Evolutionary conservation across 2,888 invertebrate species (phyloP), one percentile per base, ranked within the genome.

Genomic region (Drosophila testacea): DNA sequence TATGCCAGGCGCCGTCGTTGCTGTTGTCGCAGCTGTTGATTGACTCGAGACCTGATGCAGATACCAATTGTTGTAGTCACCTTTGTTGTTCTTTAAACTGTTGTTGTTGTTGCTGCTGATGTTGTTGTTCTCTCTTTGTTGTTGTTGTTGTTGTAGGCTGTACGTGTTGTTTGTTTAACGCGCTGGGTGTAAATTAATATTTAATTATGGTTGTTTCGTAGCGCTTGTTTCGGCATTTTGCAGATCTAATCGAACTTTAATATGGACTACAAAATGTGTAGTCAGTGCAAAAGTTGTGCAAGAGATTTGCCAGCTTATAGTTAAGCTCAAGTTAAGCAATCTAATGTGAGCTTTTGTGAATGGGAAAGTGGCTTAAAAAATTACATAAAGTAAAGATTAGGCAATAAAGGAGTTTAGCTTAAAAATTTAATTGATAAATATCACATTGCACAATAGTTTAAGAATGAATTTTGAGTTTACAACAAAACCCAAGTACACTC

Each of bases 151-250:
- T 63, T 68, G 64, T 59, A 50, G 62, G 60, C 62, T 48, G 69
- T 73, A 85, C 90, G 88, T 89, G 90, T 65, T 85, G 90, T 89
- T 85, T 85, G 90, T 77, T 85, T 89, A 86, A 80, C 86, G 77
- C 86, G 70, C 61, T 72, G 73, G 77, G 90, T 89, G 89, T 89
- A 91, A 90, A 90, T 90, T 90, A 91, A 82, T 90, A 90, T 90
- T 90, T 90, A 90, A 90, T 90, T 91, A 91, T 88, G 80, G 75
- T 71, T 72, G 73, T 88, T 86, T 69, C 52, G 47, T 68, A 48
- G 70, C 46, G 51, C 59, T 56, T 46, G 63, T 59, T 64, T 59
- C 69, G 61, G 57, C 63, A 69, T 65, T 76, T 85, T 81, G 55
- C 28, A 62, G 90, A 86, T 86, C 72, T 81, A 83, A 86, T 86